phyloP scores from a whole-genome alignment of 2,797 vertebrate genomes.

The Garrulus glandarius region DNA sequence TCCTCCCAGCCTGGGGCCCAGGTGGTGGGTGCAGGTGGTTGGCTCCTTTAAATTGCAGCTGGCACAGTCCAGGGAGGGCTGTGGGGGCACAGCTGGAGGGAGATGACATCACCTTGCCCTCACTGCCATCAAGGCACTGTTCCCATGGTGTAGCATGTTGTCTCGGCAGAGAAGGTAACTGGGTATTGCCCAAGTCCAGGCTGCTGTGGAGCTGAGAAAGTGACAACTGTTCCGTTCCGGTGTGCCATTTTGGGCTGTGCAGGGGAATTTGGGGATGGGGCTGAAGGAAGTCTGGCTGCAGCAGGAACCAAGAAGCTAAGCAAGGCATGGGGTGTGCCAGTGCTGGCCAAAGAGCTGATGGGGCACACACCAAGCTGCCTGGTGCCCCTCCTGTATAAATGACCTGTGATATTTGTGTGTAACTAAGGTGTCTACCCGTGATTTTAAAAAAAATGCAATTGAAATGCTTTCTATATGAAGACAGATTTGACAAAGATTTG shows the following conservation, averaged over 20 bases:
- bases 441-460: neutral
- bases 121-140: rapidly evolving
- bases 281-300: neutral
- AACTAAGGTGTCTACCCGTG: neutral
- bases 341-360: neutral
- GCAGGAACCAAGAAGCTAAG: neutral
- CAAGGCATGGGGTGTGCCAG: neutral
- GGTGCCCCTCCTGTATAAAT: neutral
- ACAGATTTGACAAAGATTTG: neutral
- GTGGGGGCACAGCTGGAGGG: neutral
- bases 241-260: neutral
- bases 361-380: neutral
- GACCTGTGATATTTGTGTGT: neutral
- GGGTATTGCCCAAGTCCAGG: rapidly evolving
- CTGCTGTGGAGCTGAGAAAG: neutral
- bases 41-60: neutral
- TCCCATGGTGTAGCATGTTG: neutral
- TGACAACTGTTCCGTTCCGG: neutral
- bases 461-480: neutral
- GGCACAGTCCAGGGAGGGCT: neutral
- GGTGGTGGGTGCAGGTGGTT: neutral
- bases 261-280: neutral
- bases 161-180: neutral
- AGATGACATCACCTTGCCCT: neutral
- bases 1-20: neutral